A percentile compares a stretch with the other conserved stretches of the same genome.
phyloP scores from a whole-genome alignment of 2,888 invertebrate genomes.

The Nasonovia ribisnigri region DNA sequence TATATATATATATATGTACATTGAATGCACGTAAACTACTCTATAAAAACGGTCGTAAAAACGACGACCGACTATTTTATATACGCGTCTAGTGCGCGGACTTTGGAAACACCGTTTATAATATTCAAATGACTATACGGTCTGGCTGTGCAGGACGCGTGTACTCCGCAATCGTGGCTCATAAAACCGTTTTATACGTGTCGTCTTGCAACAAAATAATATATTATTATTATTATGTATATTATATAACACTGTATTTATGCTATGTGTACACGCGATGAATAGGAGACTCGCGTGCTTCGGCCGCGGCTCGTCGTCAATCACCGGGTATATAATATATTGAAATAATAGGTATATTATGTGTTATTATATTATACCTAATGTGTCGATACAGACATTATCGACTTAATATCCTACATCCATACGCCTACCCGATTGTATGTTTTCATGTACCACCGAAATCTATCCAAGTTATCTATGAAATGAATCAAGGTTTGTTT shows the following conservation, averaged over 20 bases:
- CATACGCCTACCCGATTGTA: not conserved
- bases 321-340: not conserved
- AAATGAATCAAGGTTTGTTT: not conserved
- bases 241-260: not conserved
- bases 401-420: not conserved
- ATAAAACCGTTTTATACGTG: not conserved
- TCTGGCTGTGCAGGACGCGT: not conserved
- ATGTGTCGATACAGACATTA: not conserved
- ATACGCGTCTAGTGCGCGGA: not conserved
- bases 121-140: constrained; percentile 39
- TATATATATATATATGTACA: not conserved
- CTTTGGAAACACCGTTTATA: constrained; percentile 39
- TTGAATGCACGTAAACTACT: constrained; percentile 13
- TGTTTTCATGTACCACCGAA: too few species aligned
- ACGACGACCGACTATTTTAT: not conserved
- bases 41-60: constrained; percentile 50
- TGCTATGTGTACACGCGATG: not conserved
- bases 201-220: not conserved
- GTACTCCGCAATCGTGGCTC: not conserved
- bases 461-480: too few species aligned
- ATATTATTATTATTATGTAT: not conserved
- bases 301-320: not conserved
- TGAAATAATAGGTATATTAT: not conserved
- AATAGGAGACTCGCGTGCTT: not conserved
- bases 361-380: not conserved